Evolutionary conservation across 1,140 invertebrate species (phyloP).

Genomic region (Zaprionus camerounensis): DNA sequence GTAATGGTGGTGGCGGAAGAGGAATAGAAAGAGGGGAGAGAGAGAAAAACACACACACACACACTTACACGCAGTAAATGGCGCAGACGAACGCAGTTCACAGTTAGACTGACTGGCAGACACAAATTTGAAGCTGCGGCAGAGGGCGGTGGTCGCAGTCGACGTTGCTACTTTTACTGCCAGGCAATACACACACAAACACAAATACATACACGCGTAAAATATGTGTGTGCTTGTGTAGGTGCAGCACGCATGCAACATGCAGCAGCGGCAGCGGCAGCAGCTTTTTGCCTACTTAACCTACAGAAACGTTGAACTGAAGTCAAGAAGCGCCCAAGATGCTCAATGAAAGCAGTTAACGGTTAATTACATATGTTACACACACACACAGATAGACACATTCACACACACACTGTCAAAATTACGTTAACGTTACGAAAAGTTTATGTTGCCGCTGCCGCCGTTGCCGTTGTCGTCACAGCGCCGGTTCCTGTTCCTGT

Average conservation of each 20-base stretch:
- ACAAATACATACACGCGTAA: neutral
- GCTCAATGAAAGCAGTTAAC: conserved; percentile 54
- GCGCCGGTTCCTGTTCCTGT: conserved; percentile 46
- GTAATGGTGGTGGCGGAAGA: conserved; percentile 17
- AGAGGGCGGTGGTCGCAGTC: conserved; percentile 79
- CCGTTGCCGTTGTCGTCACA: conserved; percentile 24
- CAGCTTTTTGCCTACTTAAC: conserved; percentile 70
- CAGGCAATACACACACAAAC: conserved; percentile 31
- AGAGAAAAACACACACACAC: conserved; percentile 34
- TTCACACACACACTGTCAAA: conserved; percentile 24
- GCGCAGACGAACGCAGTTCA: conserved; percentile 53
- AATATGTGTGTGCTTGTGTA: conserved; percentile 24
- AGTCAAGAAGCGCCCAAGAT: neutral
- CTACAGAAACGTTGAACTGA: conserved; percentile 39
- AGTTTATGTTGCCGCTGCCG: conserved; percentile 42
- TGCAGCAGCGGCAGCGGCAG: conserved; percentile 37
- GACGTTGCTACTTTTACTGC: conserved; percentile 31
- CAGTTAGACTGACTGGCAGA: conserved; percentile 79
- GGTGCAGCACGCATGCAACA: conserved; percentile 56
- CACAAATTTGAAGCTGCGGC: conserved; percentile 56
- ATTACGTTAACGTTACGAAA: conserved; percentile 59
- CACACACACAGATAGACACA: conserved; percentile 3
- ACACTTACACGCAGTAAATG: conserved; percentile 18
- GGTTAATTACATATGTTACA: conserved; percentile 48
- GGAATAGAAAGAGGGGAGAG: conserved; percentile 19